Base-by-base conservation (phyloP, 2,113 vertebrate genomes). In the Astur gentilis region DNA sequence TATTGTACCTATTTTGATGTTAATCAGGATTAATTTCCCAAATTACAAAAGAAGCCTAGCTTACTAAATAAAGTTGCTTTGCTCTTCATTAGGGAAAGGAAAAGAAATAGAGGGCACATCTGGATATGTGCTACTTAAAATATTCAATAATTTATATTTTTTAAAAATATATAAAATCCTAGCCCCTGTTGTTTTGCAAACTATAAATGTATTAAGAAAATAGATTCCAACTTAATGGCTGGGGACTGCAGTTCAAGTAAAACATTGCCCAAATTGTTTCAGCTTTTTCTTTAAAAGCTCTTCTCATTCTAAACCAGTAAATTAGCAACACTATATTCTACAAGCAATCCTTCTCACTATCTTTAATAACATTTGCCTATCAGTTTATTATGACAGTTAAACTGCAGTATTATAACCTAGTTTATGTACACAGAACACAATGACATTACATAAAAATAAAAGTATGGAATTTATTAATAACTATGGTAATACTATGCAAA, bases 401-500 rank as follows among this genome's bases (percentile, higher is more conserved):
- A 65, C 23, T 73, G 54, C 54, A 73, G 40, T 32, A 54, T 72
- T 58, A 61, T 8, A 36, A 47, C 36, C 25, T 10, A 47, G 32
- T 76, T 83, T 67, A 58, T 67, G 57, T 60, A 58, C 66, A 76
- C 44, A 80, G 83, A 80, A 88, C 1, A 29, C 32, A 71, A 22
- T n/a, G 67, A 52, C 45, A 69, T 77, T 92, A 80, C 89, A 70
- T 80, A 77, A 50, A 84, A 90, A 78, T 44, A 50, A n/a, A 80
- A 75, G 47, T 9, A 36, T 11, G n/a, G 42, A n/a, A 64, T 49
- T 44, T 65, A 78, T 93, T 81, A 95, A 95, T 83, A 90, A 65
- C 80, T 54, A 83, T 73, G 79, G 34, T 71, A 95, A 95, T 87
- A 6, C 10, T 38, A 87, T 84, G 73, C 69, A 95, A 87, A 97